A percentile compares a stretch with the other conserved stretches of the same genome.
phyloP scores from a whole-genome alignment of 2,113 vertebrate species.

The Leptosomus discolor region DNA sequence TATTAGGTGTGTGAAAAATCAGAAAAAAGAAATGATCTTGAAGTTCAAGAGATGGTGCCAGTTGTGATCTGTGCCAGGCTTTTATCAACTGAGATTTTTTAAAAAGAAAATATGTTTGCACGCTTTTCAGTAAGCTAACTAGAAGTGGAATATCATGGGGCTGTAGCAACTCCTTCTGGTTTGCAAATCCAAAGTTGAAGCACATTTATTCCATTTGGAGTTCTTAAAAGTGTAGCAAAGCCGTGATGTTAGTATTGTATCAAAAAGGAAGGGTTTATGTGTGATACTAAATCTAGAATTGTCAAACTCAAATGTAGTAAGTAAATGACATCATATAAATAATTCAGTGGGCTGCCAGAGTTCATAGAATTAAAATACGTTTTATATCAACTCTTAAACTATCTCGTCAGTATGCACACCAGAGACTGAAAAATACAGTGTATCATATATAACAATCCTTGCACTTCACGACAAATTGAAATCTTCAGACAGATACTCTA shows the following conservation, averaged over 20 bases:
- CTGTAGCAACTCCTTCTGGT: not conserved
- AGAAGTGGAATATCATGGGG: not conserved
- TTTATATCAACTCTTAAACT: not conserved
- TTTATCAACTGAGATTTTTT: not conserved
- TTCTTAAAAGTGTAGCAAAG: not conserved
- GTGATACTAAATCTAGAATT: not conserved
- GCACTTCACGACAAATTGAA: not conserved
- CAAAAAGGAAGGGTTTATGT: not conserved
- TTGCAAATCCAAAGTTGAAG: not conserved
- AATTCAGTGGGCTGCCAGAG: slow-evolving; percentile 17
- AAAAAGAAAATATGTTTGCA: accelerated
- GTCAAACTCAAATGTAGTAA: not conserved
- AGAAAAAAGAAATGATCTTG: not conserved
- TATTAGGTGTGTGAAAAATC: not conserved
- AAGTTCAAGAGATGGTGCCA: not conserved
- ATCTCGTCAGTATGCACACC: not conserved
- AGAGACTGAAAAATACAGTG: not conserved
- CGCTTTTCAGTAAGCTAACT: not conserved
- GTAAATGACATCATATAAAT: slow-evolving; percentile 30
- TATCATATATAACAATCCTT: not conserved
- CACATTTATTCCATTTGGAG: not conserved
- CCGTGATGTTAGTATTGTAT: not conserved
- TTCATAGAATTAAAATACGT: slow-evolving; percentile 15
- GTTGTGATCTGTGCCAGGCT: not conserved
- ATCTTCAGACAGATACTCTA: not conserved